phyloP scores from a whole-genome alignment of 2,113 vertebrate species.

The Phycodurus eques region DNA sequence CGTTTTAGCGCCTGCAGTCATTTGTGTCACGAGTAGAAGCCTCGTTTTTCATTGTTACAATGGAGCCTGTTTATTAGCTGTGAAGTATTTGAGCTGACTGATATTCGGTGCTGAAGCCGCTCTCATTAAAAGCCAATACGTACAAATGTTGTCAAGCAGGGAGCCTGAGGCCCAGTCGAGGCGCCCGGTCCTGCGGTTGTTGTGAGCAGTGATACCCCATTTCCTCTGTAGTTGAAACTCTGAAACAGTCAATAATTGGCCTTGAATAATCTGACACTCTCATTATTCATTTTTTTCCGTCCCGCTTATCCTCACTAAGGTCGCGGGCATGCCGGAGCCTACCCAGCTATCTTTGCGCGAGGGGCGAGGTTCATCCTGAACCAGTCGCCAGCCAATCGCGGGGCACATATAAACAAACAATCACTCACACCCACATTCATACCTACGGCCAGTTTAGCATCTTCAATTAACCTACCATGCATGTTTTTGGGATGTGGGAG shows the following conservation, averaged over 20 bases:
- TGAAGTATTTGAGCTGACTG: constrained; percentile 23
- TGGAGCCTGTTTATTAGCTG: constrained; percentile 31
- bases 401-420: too few species aligned
- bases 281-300: too few species aligned
- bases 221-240: constrained; percentile 1
- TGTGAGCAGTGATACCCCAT: constrained; percentile 13
- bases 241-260: background rate
- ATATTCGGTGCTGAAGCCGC: constrained; percentile 25
- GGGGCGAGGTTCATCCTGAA: too few species aligned
- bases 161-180: constrained; percentile 29
- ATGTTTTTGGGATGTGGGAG: too few species aligned
- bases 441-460: too few species aligned
- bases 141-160: constrained; percentile 37
- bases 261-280: background rate
- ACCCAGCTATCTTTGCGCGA: too few species aligned
- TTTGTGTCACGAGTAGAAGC: constrained; percentile 27
- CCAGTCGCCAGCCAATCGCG: too few species aligned
- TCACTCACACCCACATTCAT: too few species aligned
- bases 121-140: constrained; percentile 47
- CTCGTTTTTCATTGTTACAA: constrained; percentile 44
- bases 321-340: too few species aligned
- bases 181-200: constrained; percentile 26
- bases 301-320: too few species aligned
- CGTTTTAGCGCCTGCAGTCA: constrained; percentile 29
- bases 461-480: too few species aligned